phyloP scores from a whole-genome alignment of 2,113 vertebrate genomes.

The Mohoua ochrocephala region DNA sequence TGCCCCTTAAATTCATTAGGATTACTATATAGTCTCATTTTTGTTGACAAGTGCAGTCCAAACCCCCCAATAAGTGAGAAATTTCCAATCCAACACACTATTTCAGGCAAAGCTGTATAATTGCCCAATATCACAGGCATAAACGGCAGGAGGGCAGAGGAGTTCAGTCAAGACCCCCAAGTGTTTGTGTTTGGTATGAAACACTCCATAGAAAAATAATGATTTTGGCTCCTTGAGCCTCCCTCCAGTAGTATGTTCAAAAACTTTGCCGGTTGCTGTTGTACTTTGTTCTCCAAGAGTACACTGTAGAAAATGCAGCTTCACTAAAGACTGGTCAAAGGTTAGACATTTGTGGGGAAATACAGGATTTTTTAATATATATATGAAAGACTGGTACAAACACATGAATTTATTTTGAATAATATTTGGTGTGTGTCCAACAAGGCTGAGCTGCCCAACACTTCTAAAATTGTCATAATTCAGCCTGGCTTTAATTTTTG shows the following conservation, averaged over 20 bases:
- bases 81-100: neutral
- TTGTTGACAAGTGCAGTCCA: constrained; percentile 8
- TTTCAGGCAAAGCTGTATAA: constrained; percentile 55
- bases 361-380: neutral
- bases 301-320: constrained; percentile 27
- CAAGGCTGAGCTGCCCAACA: neutral
- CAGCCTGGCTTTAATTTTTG: neutral
- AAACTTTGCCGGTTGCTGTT: constrained; percentile 48
- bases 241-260: constrained; percentile 36
- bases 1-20: constrained; percentile 6
- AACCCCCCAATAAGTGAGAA: constrained; percentile 25
- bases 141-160: constrained; percentile 44
- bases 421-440: neutral
- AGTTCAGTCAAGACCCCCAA: constrained; percentile 60
- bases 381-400: neutral
- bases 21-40: neutral
- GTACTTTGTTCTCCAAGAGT: constrained; percentile 47
- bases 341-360: neutral
- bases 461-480: neutral
- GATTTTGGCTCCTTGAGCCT: constrained; percentile 59
- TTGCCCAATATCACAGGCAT: constrained; percentile 55
- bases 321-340: constrained; percentile 36
- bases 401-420: neutral
- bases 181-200: constrained; percentile 65
- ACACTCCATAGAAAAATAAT: constrained; percentile 68